Conservation (phyloP, 23 tunicate genomes). For the Halocynthia aurantium region DNA sequence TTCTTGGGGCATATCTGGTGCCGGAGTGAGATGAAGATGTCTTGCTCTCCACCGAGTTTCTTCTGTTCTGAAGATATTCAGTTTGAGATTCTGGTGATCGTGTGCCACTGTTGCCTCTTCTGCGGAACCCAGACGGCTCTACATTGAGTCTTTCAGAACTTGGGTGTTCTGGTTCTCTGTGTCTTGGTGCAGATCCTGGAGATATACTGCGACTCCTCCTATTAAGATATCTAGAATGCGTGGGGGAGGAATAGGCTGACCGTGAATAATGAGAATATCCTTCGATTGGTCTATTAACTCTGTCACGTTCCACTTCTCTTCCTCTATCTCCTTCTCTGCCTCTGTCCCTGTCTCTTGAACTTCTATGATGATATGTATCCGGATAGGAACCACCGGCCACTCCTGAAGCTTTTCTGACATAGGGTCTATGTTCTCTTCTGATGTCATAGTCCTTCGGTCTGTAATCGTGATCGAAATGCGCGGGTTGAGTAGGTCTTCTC, state of each 20-base stretch:
- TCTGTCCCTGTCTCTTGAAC: conserved; percentile 11
- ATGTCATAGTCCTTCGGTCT: conserved; percentile 20
- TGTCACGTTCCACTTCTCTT: not conserved
- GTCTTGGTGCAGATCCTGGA: conserved; percentile 27
- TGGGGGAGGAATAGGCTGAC: conserved; percentile 5
- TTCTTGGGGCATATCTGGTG: conserved; percentile 13
- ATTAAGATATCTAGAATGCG: conserved; percentile 22
- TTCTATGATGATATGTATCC: not conserved
- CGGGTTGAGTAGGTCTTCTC: not conserved
- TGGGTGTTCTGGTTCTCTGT: conserved; percentile 9
- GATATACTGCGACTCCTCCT: conserved; percentile 79
- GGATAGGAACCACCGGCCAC: conserved; percentile 1
- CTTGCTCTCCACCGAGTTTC: conserved; percentile 15
- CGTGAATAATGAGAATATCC: conserved; percentile 11
- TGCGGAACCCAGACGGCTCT: conserved; percentile 11
- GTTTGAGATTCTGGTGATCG: conserved; percentile 10
- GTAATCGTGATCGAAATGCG: conserved; percentile 21
- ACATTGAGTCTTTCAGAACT: not conserved
- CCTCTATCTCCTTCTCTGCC: conserved; percentile 9
- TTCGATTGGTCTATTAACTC: not conserved
- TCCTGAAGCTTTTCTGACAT: conserved; percentile 1
- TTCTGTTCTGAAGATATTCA: conserved; percentile 2
- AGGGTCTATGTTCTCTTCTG: conserved; percentile 10
- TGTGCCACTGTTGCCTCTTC: conserved; percentile 21
- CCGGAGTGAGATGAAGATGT: conserved; percentile 20